phyloP scores from a whole-genome alignment of 2,113 vertebrate species.

The Mola mola region DNA sequence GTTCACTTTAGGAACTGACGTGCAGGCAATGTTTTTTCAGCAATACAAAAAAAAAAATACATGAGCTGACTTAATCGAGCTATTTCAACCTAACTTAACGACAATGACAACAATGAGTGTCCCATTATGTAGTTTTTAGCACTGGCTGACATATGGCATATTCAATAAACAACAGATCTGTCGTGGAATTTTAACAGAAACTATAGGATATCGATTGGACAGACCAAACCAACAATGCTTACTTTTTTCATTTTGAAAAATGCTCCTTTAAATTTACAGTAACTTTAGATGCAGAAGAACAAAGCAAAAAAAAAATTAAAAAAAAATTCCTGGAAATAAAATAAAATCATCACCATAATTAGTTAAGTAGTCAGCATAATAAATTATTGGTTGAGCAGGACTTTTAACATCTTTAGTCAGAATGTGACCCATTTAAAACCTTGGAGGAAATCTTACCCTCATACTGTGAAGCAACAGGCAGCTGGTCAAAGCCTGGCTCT shows the following conservation, averaged over 20 bases:
- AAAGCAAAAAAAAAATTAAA: conserved; percentile 25
- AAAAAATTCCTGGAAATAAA: conserved; percentile 26
- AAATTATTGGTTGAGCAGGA: conserved; percentile 25
- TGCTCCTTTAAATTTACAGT: too few relatives aligned
- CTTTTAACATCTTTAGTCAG: conserved; percentile 40
- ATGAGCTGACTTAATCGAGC: background rate
- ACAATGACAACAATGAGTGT: too few relatives aligned
- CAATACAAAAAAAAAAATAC: background rate
- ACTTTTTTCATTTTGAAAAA: too few relatives aligned
- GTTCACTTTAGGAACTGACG: background rate
- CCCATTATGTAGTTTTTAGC: too few relatives aligned
- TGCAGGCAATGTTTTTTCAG: background rate
- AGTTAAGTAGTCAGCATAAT: conserved; percentile 34
- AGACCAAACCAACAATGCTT: too few relatives aligned
- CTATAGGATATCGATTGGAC: too few relatives aligned
- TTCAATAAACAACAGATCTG: too few relatives aligned
- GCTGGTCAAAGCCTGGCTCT: conserved; percentile 50
- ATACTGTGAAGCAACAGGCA: conserved; percentile 64
- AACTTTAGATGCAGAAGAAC: conserved; percentile 29
- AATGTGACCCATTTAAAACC: conserved; percentile 66
- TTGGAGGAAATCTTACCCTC: conserved; percentile 55
- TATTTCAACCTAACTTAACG: too few relatives aligned
- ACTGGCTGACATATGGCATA: too few relatives aligned
- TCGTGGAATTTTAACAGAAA: too few relatives aligned
- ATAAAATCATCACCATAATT: too few relatives aligned